These are phyloP conservation scores for Atlantisia rogersi DNA, from an alignment of 2,113 vertebrate species.

Conservation along the genomic window DNA sequence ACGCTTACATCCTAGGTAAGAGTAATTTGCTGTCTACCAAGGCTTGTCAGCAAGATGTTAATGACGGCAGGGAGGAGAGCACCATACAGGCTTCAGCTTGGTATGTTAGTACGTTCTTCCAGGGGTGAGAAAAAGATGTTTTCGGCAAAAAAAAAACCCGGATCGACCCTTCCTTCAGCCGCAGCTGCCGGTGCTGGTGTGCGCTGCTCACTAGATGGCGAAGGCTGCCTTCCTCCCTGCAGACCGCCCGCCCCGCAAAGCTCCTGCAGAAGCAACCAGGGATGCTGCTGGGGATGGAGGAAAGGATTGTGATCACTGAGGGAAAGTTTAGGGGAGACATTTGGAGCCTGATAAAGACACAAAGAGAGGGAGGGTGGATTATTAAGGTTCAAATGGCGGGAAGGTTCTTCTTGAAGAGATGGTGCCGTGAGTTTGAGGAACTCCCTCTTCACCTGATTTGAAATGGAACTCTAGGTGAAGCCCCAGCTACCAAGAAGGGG, in stretches of 20 bases:
- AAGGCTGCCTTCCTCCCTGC: slow-evolving; percentile 38
- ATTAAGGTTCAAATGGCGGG: no score
- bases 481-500: neutral
- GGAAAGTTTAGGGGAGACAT: neutral
- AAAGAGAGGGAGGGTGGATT: neutral
- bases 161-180: neutral
- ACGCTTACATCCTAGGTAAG: neutral
- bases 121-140: neutral
- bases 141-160: neutral
- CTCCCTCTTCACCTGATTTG: neutral
- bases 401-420: neutral
- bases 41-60: neutral
- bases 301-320: neutral
- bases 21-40: neutral
- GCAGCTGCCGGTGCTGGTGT: neutral
- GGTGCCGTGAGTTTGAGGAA: neutral
- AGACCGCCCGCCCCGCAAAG: rapidly evolving
- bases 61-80: neutral
- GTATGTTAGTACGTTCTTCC: neutral
- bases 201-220: slow-evolving; percentile 64
- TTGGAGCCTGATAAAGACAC: neutral
- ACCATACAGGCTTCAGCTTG: neutral
- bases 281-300: neutral
- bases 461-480: neutral
- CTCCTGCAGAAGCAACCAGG: neutral